These are phyloP conservation scores for Zygothrica quintamaculata DNA, from an alignment of 2,888 invertebrate genomes.

Conservation along the genomic window DNA sequence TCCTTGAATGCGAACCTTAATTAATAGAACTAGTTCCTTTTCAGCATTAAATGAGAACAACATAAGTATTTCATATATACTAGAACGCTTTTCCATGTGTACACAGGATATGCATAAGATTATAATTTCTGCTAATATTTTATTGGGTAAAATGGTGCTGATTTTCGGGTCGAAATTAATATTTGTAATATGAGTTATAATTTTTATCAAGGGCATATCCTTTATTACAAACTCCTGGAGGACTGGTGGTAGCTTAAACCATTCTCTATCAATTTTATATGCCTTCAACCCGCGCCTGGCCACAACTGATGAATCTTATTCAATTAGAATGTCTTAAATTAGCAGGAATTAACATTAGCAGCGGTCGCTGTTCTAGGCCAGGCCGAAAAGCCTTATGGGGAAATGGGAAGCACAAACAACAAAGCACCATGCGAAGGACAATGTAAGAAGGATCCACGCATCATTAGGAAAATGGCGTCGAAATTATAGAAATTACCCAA, in stretches of 20 bases:
- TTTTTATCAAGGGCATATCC: constrained; percentile 4
- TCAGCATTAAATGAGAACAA: too few relatives aligned
- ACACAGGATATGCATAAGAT: too few relatives aligned
- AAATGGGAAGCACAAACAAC: not conserved
- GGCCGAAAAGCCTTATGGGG: not conserved
- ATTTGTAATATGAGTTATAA: constrained; percentile 11
- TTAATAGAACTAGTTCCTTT: too few relatives aligned
- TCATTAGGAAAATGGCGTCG: constrained; percentile 75
- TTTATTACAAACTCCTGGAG: constrained; percentile 33
- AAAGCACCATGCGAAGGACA: constrained; percentile 16
- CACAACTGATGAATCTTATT: constrained; percentile 69
- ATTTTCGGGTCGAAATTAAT: too few relatives aligned
- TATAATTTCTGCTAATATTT: too few relatives aligned
- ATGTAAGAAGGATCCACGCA: constrained; percentile 39
- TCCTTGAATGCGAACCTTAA: too few relatives aligned
- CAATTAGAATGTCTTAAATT: constrained; percentile 73
- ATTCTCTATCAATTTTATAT: constrained; percentile 46
- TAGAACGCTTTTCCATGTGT: too few relatives aligned
- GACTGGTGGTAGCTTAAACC: not conserved
- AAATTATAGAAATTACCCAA: constrained; percentile 76
- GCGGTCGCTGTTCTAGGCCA: constrained; percentile 27
- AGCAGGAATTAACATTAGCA: constrained; percentile 69
- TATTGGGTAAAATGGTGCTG: too few relatives aligned
- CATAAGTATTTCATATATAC: too few relatives aligned
- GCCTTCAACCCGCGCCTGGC: not conserved